These are phyloP conservation scores for Acleris holmiana DNA, from an alignment of 2,888 invertebrate species.

Conservation along the genomic window DNA sequence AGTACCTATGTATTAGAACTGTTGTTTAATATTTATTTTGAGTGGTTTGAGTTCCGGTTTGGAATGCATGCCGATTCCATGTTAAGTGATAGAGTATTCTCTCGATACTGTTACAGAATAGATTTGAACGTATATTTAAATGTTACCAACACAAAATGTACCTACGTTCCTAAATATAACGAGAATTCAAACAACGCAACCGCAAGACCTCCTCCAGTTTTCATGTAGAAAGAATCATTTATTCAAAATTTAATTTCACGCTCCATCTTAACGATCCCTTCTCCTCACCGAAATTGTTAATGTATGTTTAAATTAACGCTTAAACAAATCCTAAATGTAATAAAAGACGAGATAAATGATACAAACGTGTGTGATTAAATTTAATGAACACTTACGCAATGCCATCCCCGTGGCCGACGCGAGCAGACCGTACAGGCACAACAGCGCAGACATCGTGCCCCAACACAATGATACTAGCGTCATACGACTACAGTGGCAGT, in stretches of 20 bases:
- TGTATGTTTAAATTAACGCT: constrained; percentile 9
- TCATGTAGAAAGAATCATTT: too few relatives aligned
- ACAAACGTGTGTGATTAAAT: constrained; percentile 15
- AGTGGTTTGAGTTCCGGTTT: too few relatives aligned
- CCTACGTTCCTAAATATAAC: too few relatives aligned
- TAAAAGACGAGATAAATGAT: constrained; percentile 2
- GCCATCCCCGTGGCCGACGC: constrained; percentile 23
- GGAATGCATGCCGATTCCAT: too few relatives aligned
- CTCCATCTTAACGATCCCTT: constrained; percentile 10
- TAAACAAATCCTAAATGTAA: constrained; percentile 16
- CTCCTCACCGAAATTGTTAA: constrained; percentile 4
- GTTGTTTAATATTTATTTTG: too few relatives aligned
- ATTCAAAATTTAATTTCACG: constrained; percentile 8
- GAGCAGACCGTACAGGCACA: constrained; percentile 19
- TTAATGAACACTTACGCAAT: constrained; percentile 56
- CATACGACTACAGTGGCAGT: constrained; percentile 45
- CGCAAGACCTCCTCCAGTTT: too few relatives aligned
- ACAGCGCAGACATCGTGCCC: constrained; percentile 17
- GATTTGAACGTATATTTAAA: too few relatives aligned
- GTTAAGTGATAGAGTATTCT: too few relatives aligned
- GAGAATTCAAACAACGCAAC: too few relatives aligned
- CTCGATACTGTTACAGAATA: too few relatives aligned
- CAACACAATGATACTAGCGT: constrained; percentile 20
- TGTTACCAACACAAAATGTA: too few relatives aligned
- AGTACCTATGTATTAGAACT: too few relatives aligned